These are phyloP conservation scores for Sardina pilchardus DNA, from an alignment of 2,113 vertebrate species.

Conservation along the genomic window DNA sequence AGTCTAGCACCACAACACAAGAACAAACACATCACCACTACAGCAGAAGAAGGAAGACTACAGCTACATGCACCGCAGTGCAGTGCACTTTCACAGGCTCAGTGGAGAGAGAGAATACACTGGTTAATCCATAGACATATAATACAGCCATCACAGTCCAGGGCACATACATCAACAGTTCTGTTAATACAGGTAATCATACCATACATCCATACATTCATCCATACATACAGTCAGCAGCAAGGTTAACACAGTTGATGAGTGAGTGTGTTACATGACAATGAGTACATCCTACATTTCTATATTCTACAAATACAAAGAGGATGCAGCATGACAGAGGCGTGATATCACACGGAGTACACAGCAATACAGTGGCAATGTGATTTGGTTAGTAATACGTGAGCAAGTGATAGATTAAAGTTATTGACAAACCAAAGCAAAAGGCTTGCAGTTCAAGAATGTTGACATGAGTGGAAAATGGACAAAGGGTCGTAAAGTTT, in stretches of 20 bases:
- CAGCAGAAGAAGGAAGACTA: conserved; percentile 37
- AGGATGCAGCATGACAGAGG: background rate
- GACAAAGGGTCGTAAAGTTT: conserved; percentile 28
- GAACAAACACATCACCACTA: conserved; percentile 31
- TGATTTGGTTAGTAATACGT: conserved; percentile 32
- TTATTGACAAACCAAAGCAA: background rate
- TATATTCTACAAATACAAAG: conserved; percentile 26
- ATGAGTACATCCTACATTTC: background rate
- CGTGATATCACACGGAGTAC: conserved; percentile 5
- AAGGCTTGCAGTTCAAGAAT: background rate
- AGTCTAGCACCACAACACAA: conserved; percentile 52
- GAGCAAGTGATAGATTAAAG: conserved; percentile 17
- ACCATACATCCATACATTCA: conserved; percentile 6
- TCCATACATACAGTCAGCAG: conserved; percentile 18
- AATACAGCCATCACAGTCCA: conserved; percentile 50
- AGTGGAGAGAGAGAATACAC: conserved; percentile 59
- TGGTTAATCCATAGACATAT: conserved; percentile 53
- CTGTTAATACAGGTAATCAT: background rate
- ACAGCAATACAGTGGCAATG: conserved; percentile 20
- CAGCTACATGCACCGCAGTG: conserved; percentile 29
- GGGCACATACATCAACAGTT: conserved; percentile 22
- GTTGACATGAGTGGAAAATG: background rate
- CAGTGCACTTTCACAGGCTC: conserved; percentile 40
- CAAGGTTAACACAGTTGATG: conserved; percentile 21
- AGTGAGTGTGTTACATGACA: background rate